Conservation (phyloP, 2,797 vertebrate species). For the Micropoecilia bifurca region DNA sequence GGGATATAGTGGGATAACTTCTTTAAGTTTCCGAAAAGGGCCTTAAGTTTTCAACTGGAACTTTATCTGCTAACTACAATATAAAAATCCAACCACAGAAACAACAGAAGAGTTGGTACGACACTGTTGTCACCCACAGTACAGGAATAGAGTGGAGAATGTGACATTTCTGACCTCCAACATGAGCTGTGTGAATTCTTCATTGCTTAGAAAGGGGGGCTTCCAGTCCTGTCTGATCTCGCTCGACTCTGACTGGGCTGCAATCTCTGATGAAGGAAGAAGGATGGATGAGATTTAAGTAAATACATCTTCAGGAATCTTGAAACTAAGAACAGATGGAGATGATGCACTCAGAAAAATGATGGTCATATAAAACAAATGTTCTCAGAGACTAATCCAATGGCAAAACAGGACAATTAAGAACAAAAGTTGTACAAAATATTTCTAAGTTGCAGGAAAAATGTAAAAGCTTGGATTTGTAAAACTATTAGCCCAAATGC, state of each 20-base stretch:
- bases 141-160: constrained; percentile 14
- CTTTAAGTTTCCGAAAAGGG: background rate
- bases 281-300: background rate
- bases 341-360: background rate
- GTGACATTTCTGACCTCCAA: constrained; percentile 87
- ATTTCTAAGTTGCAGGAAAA: background rate
- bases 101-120: constrained; percentile 10
- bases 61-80: constrained; percentile 1
- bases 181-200: constrained; percentile 99
- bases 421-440: background rate
- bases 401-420: background rate
- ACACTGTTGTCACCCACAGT: background rate
- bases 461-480: constrained; percentile 14
- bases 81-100: background rate
- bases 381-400: background rate
- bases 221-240: constrained; percentile 99
- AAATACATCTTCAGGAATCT: background rate
- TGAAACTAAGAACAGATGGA: constrained; percentile 13
- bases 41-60: background rate
- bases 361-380: background rate
- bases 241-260: constrained; percentile 95
- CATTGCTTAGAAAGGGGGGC: constrained; percentile 96
- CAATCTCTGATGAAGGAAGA: constrained; percentile 84
- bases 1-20: background rate
- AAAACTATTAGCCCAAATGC: background rate